Percentiles rank a stretch among this genome's conserved stretches.
Evolutionary conservation across 2,888 invertebrate genomes (phyloP).

Genomic region (Brachynemurus nebulosus): DNA sequence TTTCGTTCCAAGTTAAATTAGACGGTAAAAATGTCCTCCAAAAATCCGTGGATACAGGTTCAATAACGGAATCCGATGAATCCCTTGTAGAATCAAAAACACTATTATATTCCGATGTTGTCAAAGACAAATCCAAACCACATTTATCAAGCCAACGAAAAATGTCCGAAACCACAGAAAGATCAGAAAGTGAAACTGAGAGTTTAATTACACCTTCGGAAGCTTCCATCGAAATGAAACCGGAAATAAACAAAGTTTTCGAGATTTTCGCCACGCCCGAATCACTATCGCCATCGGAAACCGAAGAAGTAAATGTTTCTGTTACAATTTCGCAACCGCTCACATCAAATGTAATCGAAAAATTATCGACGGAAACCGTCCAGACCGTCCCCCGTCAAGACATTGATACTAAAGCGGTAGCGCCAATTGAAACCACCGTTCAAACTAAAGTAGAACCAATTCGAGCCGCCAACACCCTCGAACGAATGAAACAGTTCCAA

Average conservation of each 20-base stretch:
- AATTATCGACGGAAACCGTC: not conserved
- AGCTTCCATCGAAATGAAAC: not conserved
- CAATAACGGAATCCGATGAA: slow-evolving; percentile 8
- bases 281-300: slow-evolving; percentile 6
- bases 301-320: slow-evolving; percentile 7
- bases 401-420: not conserved
- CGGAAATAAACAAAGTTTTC: not conserved
- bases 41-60: not conserved
- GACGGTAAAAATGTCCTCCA: not conserved
- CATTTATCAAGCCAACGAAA: slow-evolving; percentile 21
- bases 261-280: slow-evolving; percentile 7
- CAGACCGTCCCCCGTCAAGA: not conserved
- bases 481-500: slow-evolving; percentile 40
- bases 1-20: slow-evolving; percentile 19
- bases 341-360: not conserved
- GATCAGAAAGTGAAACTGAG: not conserved
- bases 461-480: slow-evolving; percentile 38
- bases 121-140: slow-evolving; percentile 23
- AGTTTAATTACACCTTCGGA: not conserved
- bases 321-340: slow-evolving; percentile 4
- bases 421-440: not conserved
- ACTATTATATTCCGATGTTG: slow-evolving; percentile 26
- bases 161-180: not conserved
- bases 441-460: slow-evolving; percentile 33
- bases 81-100: slow-evolving; percentile 21